Evolutionary conservation across 1,140 invertebrate genomes (phyloP), one percentile per base, ranked within the genome.

Genomic region (Coelopa frigida): DNA sequence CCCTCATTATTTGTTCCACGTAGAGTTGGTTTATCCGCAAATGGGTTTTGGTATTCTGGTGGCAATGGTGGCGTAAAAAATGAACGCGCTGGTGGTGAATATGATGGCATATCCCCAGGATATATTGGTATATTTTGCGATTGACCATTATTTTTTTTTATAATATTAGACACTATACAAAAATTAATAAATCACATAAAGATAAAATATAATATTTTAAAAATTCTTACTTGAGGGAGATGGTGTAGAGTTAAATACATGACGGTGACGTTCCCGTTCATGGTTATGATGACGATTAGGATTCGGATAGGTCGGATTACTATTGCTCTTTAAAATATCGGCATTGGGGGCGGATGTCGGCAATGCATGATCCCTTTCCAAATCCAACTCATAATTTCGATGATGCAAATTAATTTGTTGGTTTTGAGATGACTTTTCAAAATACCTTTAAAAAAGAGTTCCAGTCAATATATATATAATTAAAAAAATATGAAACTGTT

Each of bases 1-100:
- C 61, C 68, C n/a, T 67, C 56, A 46, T 62, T 72, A 50, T 81
- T 78, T 15, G 78, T 78, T 48, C 85, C 86, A 53, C 85, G 74
- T 29, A 89, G 66, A 5, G 85, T 89, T 23, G 85, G 85, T 61
- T 87, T 88, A 57, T 89, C 84, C 3, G 84, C 84, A 59, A 89
- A 89, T 1, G 86, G 85, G 70, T 87, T 85, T 14, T 79, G 73
- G 57, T 84, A 85, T 61, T 85, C 83, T 2, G 82, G 83, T 5
- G 85, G 85, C 41, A 87, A 56, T 0, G 85, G 84, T 1, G 87
- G 85, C 0, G 85, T 88, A 63, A 89, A 84, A 50, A 85, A 80
- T 3, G 82, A 76, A 46, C 85, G 69, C 15, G 81, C 81, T 3
- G 86, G 85, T 10, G 85, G 85, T 10, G 84, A 82, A 68, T 88